Evolutionary conservation across 2,797 vertebrate genomes (phyloP).

Genomic region (Hemibagrus guttatus): DNA sequence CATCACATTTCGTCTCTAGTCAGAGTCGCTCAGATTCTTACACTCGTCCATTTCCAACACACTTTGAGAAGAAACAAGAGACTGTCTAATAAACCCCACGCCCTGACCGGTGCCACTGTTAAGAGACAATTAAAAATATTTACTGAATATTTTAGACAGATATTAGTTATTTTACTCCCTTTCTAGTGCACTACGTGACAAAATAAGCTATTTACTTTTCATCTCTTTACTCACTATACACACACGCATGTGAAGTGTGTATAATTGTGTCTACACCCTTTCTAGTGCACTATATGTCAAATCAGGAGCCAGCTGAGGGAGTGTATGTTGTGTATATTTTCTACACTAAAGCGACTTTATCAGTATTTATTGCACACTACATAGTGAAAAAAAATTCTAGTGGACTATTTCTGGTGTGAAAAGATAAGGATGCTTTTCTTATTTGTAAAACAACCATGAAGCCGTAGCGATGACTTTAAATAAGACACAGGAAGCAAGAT

Average conservation of each 20-base stretch:
- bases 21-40: too few relatives aligned
- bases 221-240: background rate
- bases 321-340: background rate
- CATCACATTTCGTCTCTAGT: too few relatives aligned
- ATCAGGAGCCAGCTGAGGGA: background rate
- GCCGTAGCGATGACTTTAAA: background rate
- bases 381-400: background rate
- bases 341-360: too few relatives aligned
- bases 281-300: background rate
- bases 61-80: too few relatives aligned
- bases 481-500: background rate
- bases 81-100: too few relatives aligned
- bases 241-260: background rate
- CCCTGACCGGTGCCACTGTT: too few relatives aligned
- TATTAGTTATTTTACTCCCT: background rate
- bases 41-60: too few relatives aligned
- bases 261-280: background rate
- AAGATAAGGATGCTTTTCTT: too few relatives aligned
- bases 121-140: too few relatives aligned
- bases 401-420: background rate
- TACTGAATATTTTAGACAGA: too few relatives aligned
- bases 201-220: background rate
- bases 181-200: background rate
- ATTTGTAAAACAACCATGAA: too few relatives aligned
- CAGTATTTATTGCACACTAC: background rate